These are phyloP conservation scores for Indri indri DNA, from an alignment of 2,113 vertebrate genomes.

Conservation along the genomic window DNA sequence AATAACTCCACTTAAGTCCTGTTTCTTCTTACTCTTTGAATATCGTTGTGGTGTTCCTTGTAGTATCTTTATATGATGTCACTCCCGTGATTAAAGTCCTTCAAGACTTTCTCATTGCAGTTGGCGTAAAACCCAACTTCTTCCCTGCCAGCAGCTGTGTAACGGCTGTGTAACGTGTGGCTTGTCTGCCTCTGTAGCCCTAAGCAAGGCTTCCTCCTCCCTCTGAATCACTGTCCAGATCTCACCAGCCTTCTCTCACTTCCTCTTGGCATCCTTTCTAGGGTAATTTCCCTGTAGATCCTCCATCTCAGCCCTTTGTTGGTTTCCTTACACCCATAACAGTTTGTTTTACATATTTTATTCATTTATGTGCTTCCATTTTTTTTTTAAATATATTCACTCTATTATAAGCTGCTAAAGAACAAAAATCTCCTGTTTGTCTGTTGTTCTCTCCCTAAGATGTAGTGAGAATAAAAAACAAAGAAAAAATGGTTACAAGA, in stretches of 20 bases:
- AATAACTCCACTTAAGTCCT: not conserved
- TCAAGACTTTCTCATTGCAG: not conserved
- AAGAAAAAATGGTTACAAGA: not conserved
- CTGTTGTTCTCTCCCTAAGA: not conserved
- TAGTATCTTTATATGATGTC: not conserved
- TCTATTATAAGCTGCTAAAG: not conserved
- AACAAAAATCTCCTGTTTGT: not conserved
- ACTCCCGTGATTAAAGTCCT: not conserved
- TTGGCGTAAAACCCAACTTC: not conserved
- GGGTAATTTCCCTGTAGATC: fast-evolving
- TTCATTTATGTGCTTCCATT: slow-evolving; percentile 3
- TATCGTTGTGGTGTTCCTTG: not conserved
- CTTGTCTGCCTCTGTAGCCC: not conserved
- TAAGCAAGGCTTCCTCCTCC: fast-evolving
- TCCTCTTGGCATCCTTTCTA: not conserved
- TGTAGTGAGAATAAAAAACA: not conserved
- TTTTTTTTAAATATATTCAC: not conserved
- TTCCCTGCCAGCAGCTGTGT: not conserved
- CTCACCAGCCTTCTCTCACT: not conserved
- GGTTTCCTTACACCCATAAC: not conserved
- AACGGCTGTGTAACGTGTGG: fast-evolving
- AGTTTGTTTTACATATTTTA: not conserved
- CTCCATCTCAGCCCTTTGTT: not conserved
- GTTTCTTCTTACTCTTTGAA: not conserved
- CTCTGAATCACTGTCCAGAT: no score